These are phyloP conservation scores for Liparis tanakae DNA, from an alignment of 2,797 vertebrate species.

Conservation along the genomic window DNA sequence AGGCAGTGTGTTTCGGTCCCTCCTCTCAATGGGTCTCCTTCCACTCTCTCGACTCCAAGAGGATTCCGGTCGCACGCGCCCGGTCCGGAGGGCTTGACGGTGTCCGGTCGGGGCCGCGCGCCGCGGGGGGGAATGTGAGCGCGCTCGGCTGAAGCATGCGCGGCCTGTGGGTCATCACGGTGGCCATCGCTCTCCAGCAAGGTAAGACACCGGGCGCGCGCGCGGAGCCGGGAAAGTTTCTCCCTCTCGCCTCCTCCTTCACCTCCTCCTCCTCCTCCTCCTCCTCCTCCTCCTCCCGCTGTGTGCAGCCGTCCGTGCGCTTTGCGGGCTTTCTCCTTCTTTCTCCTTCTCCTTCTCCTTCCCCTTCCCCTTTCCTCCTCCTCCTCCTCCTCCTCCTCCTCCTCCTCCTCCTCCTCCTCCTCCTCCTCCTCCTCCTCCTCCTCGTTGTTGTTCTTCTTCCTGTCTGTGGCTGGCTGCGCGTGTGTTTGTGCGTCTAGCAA, in stretches of 20 bases:
- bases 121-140: slow-evolving; percentile 73
- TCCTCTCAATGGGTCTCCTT: slow-evolving; percentile 31
- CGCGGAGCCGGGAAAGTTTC: slow-evolving; percentile 46
- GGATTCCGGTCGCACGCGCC: slow-evolving; percentile 67
- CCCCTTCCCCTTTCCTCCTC: no score
- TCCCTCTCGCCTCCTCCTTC: not conserved
- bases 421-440: no score
- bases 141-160: slow-evolving; percentile 82
- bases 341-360: no score
- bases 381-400: no score
- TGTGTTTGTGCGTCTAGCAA: no score
- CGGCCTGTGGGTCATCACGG: slow-evolving; percentile 83
- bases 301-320: slow-evolving; percentile 33
- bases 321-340: slow-evolving; percentile 19
- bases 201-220: slow-evolving; percentile 64
- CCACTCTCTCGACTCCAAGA: slow-evolving; percentile 68
- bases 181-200: slow-evolving; percentile 81
- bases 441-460: slow-evolving; percentile 16
- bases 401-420: no score
- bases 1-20: not conserved
- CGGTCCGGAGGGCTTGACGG: slow-evolving; percentile 75
- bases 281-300: not conserved
- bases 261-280: not conserved
- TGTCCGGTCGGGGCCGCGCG: slow-evolving; percentile 69
- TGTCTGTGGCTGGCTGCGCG: slow-evolving; percentile 14